These are phyloP conservation scores for Regulus satrapa DNA, from an alignment of 2,113 vertebrate species.

Conservation along the genomic window DNA sequence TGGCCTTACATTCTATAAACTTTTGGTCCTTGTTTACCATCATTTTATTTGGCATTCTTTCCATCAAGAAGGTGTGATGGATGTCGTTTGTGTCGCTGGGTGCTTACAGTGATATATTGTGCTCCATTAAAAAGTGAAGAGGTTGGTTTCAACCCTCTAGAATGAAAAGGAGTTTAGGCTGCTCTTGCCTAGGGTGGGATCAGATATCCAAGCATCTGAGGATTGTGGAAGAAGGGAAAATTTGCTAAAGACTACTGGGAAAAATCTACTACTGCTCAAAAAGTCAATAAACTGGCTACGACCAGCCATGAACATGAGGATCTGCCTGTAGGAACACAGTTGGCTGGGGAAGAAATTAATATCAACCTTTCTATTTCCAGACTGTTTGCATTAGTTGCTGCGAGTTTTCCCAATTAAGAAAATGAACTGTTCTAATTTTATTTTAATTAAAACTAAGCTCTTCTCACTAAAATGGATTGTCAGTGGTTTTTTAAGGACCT, in stretches of 20 bases:
- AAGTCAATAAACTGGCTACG: background rate
- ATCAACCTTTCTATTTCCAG: background rate
- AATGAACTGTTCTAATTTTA: background rate
- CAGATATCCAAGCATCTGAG: background rate
- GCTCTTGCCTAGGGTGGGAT: background rate
- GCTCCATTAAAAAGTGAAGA: background rate
- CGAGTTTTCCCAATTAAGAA: background rate
- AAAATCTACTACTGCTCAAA: background rate
- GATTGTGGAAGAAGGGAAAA: background rate
- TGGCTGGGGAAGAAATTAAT: fast-evolving
- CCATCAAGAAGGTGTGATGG: background rate
- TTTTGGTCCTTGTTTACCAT: background rate
- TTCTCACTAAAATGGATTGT: background rate
- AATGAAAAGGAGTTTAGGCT: background rate
- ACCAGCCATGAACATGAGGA: background rate
- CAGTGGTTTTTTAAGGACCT: background rate
- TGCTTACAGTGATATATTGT: background rate
- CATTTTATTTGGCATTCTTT: background rate
- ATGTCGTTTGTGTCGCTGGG: background rate
- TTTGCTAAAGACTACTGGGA: background rate
- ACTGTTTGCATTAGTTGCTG: background rate
- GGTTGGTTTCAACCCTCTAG: background rate
- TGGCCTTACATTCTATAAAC: background rate
- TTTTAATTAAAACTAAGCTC: background rate
- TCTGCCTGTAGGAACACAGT: background rate